phyloP scores from a whole-genome alignment of 1,140 invertebrate species.

The Polypedilum pembai region DNA sequence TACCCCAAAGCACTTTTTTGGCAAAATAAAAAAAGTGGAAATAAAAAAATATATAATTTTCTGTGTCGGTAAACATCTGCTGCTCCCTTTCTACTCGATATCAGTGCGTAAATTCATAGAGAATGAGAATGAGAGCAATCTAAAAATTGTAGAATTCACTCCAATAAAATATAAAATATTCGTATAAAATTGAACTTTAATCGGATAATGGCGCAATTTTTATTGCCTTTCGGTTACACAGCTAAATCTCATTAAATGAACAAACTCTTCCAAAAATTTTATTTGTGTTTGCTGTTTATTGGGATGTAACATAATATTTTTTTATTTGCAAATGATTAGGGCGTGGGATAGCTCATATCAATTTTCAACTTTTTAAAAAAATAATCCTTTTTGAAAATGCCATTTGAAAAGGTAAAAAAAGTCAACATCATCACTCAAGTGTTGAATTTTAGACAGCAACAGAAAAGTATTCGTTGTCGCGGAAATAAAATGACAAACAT shows the following conservation, averaged over 20 bases:
- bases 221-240: slow-evolving; percentile 2
- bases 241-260: neutral
- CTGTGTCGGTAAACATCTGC: neutral
- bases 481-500: slow-evolving; percentile 27
- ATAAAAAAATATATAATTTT: neutral
- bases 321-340: neutral
- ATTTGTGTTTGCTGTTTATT: neutral
- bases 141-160: neutral
- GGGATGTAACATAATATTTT: slow-evolving; percentile 17
- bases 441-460: too few relatives aligned
- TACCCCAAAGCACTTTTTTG: too few relatives aligned
- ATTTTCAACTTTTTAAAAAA: too few relatives aligned
- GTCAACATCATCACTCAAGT: too few relatives aligned
- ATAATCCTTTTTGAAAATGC: neutral
- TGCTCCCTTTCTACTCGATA: neutral
- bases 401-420: too few relatives aligned
- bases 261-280: neutral
- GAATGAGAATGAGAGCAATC: neutral
- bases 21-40: neutral
- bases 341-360: too few relatives aligned
- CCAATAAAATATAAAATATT: neutral
- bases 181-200: slow-evolving; percentile 26
- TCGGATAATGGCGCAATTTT: slow-evolving; percentile 11
- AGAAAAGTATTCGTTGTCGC: neutral
- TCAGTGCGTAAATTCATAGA: neutral